Evolutionary conservation across 2,888 invertebrate species (phyloP).

Genomic region (Blastobasis adustella): DNA sequence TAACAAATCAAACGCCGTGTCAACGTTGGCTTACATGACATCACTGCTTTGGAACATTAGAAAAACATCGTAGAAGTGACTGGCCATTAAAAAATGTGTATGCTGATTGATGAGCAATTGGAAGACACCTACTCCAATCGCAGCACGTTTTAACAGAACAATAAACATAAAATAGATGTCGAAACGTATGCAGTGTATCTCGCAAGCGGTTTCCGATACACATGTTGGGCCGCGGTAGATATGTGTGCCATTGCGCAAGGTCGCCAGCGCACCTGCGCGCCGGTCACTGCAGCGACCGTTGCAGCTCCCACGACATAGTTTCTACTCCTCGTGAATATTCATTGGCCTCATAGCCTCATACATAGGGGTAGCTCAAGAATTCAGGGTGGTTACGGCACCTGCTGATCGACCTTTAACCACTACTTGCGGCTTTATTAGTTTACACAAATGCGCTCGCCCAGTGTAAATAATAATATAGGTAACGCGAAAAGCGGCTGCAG

Average conservation of each 20-base stretch:
- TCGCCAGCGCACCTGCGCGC: conserved; percentile 55
- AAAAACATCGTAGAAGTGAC: conserved; percentile 2
- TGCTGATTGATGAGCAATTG: conserved; percentile 9
- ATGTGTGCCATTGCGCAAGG: conserved; percentile 66
- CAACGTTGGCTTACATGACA: conserved; percentile 34
- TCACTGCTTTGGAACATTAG: conserved; percentile 36
- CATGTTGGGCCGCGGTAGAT: conserved; percentile 44
- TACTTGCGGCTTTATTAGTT: not conserved
- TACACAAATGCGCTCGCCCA: too few relatives aligned
- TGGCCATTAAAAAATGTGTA: conserved; percentile 27
- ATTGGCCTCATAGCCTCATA: conserved; percentile 23
- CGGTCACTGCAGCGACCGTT: conserved; percentile 52
- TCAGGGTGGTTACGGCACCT: conserved; percentile 30
- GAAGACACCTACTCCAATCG: conserved; percentile 26
- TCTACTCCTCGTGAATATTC: conserved; percentile 38
- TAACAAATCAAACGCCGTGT: conserved; percentile 28
- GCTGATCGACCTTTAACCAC: conserved; percentile 21
- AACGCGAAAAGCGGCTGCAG: conserved; percentile 43
- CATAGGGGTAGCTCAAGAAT: conserved; percentile 40
- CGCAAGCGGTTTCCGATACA: conserved; percentile 59
- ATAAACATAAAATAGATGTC: conserved; percentile 38
- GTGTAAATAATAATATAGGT: not conserved
- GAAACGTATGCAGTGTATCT: conserved; percentile 54
- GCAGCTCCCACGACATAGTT: conserved; percentile 49
- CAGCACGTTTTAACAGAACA: conserved; percentile 29